Evolutionary conservation across 2,113 vertebrate species (phyloP).

Genomic region (Vidua macroura): DNA sequence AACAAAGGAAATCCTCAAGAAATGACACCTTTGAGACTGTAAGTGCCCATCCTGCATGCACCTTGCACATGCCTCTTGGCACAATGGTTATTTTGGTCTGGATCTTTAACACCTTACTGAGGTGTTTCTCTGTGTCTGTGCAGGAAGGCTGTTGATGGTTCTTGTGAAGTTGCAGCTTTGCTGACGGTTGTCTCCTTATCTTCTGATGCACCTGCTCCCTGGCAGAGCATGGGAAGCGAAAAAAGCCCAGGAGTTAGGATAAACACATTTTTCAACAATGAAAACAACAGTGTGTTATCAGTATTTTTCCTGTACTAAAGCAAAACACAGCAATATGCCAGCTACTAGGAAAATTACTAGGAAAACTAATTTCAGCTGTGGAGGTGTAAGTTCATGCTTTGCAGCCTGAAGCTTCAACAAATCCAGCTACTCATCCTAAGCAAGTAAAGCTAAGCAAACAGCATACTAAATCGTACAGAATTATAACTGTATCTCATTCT

Average conservation of each 20-base stretch:
- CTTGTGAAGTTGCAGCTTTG: background rate
- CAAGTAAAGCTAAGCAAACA: background rate
- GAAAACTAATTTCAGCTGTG: background rate
- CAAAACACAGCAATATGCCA: background rate
- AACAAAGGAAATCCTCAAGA: background rate
- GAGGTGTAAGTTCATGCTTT: background rate
- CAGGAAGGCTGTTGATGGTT: background rate
- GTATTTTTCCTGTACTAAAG: background rate
- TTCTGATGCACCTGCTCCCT: background rate
- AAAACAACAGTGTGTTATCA: background rate
- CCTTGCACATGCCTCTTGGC: background rate
- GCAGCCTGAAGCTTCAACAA: background rate
- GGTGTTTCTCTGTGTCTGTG: background rate
- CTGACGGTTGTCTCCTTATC: background rate
- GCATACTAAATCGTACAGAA: background rate
- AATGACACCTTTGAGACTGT: accelerated
- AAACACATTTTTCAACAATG: background rate
- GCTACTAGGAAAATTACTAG: background rate
- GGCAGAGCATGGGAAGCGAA: background rate
- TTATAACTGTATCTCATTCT: background rate
- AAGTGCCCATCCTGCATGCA: background rate
- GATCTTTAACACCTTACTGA: background rate
- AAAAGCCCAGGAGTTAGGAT: background rate
- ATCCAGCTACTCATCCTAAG: background rate
- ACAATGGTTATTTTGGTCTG: background rate